phyloP scores from a whole-genome alignment of 2,113 vertebrate species.

The Alligator sinensis region DNA sequence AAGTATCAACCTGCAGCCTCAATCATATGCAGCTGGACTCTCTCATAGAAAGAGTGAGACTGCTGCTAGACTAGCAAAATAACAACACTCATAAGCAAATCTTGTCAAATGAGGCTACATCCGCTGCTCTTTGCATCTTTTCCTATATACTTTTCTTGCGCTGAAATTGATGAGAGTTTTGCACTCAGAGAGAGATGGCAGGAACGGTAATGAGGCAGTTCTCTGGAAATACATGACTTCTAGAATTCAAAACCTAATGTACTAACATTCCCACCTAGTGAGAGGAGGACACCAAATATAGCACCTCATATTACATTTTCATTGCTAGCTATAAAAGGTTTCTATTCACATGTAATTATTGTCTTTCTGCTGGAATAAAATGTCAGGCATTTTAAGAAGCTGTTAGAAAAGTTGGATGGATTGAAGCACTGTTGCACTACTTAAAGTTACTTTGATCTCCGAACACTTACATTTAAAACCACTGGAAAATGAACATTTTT shows the following conservation, averaged over 20 bases:
- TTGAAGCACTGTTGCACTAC: slow-evolving; percentile 62
- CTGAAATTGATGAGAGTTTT: not conserved
- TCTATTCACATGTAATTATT: slow-evolving; percentile 52
- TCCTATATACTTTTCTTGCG: not conserved
- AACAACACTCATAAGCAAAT: not conserved
- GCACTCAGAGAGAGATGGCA: not conserved
- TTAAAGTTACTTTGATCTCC: slow-evolving; percentile 64
- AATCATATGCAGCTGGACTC: not conserved
- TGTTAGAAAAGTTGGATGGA: slow-evolving; percentile 41
- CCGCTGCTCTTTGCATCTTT: not conserved
- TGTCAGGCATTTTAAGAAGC: slow-evolving; percentile 49
- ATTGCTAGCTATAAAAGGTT: slow-evolving; percentile 45
- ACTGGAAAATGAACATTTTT: slow-evolving; percentile 40
- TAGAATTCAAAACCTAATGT: not conserved
- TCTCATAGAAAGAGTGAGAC: not conserved
- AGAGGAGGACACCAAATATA: slow-evolving; percentile 72
- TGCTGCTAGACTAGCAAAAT: not conserved
- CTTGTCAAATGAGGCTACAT: not conserved
- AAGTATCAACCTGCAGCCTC: not conserved
- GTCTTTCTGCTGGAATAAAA: slow-evolving; percentile 50
- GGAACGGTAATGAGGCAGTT: not conserved
- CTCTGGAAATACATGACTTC: not conserved
- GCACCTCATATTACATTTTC: slow-evolving; percentile 46
- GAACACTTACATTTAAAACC: not conserved
- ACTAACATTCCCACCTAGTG: slow-evolving; percentile 28